These are phyloP conservation scores for Cyclura pinguis DNA, from an alignment of 2,797 vertebrate genomes.

Conservation along the genomic window DNA sequence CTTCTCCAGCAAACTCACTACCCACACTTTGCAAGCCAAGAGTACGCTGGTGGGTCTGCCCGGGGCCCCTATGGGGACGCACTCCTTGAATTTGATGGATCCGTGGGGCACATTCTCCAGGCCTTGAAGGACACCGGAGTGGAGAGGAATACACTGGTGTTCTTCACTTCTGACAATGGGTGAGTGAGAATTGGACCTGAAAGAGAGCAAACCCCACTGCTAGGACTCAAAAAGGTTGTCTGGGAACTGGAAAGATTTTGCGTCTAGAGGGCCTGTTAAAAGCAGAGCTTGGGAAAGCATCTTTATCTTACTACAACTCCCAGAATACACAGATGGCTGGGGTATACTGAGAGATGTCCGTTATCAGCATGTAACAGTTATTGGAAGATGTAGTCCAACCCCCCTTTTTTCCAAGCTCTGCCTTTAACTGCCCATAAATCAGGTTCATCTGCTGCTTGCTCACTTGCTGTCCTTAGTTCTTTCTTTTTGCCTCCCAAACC, in stretches of 20 bases:
- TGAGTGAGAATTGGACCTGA: slow-evolving; percentile 57
- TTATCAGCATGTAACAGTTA: no score
- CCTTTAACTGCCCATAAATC: no score
- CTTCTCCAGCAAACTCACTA: slow-evolving; percentile 92
- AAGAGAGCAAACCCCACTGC: not conserved
- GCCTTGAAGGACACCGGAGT: slow-evolving; percentile 82
- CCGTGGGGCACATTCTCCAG: slow-evolving; percentile 84
- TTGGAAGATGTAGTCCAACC: no score
- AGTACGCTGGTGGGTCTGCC: slow-evolving; percentile 77
- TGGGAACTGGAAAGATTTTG: no score
- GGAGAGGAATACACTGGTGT: slow-evolving; percentile 86
- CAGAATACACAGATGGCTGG: no score
- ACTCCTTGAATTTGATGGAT: slow-evolving; percentile 89
- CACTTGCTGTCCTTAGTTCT: no score
- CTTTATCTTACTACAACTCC: no score
- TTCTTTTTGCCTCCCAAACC: no score
- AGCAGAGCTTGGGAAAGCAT: not conserved
- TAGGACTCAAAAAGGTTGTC: not conserved
- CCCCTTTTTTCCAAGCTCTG: no score
- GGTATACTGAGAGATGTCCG: no score
- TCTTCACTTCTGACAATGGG: slow-evolving; percentile 96
- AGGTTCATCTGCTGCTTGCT: no score
- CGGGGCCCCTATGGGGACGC: slow-evolving; percentile 90
- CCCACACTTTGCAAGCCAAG: slow-evolving; percentile 90
- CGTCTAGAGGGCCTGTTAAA: not conserved